Evolutionary conservation across 2,888 invertebrate species (phyloP), one percentile per base, ranked within the genome.

Genomic region (Tiliacea aurago): DNA sequence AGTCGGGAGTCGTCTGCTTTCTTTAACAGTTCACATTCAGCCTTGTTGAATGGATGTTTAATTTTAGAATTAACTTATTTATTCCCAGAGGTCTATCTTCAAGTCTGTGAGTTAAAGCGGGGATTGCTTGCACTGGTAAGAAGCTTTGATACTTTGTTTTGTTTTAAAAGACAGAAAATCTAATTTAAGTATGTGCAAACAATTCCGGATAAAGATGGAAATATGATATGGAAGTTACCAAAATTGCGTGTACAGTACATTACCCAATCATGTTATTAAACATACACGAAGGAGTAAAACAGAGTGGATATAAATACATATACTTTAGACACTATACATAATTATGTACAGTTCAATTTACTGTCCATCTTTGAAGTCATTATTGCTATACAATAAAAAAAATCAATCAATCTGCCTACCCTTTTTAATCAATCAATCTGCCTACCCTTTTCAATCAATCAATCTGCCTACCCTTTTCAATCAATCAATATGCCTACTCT

Each of bases 11-110:
- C 69, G 72, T 78, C 78, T 75, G 63, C 59, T 76, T 69, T 70
- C 47, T 73, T 73, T 67, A 33, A 70, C 58, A 33, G 45, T 58
- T 69, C 23, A 49, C 62, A 70, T 67, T 58, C 70, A 70, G 51
- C 59, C 53, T 72, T 69, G n/a, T 66, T 79, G 70, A 81, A 78
- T 86, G 76, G 33, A 67, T 70, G 62, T 75, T 86, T 77, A 83
- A 83, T 43, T 80, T 74, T 70, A 70, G 84, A 84, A 80, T 70
- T 45, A 58, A 49, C 53, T 28, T 41, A 20, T 23, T 62, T 53
- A 28, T 56, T 62, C 20, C 47, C 45, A 13, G 18, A 18, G 4
- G n/a, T 43, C 9, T n/a, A 23, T 58, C 2, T 58, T 28, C 18
- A 20, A 58, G 33, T 58, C 71, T 33, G 18, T 18, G 23, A n/a